Conservation (phyloP, 2,797 vertebrate species). For the Onychomys torridus region DNA sequence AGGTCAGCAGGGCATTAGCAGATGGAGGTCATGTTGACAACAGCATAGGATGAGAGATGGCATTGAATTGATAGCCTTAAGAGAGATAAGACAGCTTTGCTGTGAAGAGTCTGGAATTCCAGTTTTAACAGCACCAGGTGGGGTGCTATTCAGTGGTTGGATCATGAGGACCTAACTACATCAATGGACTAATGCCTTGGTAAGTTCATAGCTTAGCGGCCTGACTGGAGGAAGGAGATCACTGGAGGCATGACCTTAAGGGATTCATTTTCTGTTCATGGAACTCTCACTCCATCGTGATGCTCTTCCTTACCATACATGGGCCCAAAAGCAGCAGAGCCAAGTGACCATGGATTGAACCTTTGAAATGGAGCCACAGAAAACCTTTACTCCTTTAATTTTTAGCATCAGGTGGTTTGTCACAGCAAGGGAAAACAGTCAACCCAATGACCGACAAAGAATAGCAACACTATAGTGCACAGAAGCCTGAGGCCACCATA, state of each 20-base stretch:
- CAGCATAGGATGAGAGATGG: background rate
- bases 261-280: too few species aligned
- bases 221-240: background rate
- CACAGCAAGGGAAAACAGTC: background rate
- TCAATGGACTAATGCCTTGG: background rate
- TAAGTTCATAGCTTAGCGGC: too few species aligned
- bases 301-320: background rate
- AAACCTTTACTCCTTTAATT: background rate
- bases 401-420: background rate
- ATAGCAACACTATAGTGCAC: accelerated
- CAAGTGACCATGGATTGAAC: background rate
- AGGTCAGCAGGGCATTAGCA: background rate
- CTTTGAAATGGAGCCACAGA: background rate
- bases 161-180: background rate
- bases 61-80: background rate
- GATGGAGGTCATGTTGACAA: too few species aligned
- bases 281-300: background rate
- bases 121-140: background rate
- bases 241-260: background rate
- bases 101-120: background rate
- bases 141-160: background rate
- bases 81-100: background rate
- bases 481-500: background rate
- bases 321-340: background rate
- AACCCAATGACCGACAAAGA: background rate